Conservation (phyloP, 2,797 vertebrate genomes). For the Fratercula arctica region DNA sequence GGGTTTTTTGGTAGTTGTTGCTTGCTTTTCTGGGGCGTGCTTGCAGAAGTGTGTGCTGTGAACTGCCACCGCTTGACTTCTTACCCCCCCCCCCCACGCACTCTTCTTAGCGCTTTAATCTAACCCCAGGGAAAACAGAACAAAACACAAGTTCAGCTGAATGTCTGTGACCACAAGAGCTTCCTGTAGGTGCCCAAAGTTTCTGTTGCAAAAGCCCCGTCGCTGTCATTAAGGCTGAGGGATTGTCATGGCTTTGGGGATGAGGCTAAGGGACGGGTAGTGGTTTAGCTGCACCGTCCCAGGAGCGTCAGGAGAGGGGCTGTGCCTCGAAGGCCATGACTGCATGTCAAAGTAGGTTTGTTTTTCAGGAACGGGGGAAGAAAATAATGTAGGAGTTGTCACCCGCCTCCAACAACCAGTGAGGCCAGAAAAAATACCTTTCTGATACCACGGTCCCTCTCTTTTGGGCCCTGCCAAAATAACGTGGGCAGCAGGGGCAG, state of each 20-base stretch:
- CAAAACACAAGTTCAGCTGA: background rate
- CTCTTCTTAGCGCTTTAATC: background rate
- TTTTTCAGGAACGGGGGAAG: background rate
- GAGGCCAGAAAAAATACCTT: background rate
- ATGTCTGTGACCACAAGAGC: background rate
- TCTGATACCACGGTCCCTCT: background rate
- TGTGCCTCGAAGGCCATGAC: rapidly evolving
- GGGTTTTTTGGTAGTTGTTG: background rate
- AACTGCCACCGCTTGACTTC: background rate
- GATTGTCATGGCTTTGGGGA: background rate
- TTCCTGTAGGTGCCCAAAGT: background rate
- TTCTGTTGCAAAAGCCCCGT: background rate
- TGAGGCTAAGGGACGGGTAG: background rate
- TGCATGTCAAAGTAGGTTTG: background rate
- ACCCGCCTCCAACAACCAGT: background rate
- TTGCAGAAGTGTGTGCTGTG: background rate
- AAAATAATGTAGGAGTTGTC: background rate
- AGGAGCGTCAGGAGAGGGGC: background rate
- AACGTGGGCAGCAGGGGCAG: background rate
- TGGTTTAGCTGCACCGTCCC: background rate
- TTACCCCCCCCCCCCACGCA: background rate
- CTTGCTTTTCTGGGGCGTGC: background rate
- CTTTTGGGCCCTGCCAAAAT: background rate
- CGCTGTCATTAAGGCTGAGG: background rate
- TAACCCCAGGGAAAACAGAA: background rate